phyloP scores from a whole-genome alignment of 2,113 vertebrate genomes.

The Pandion haliaetus region DNA sequence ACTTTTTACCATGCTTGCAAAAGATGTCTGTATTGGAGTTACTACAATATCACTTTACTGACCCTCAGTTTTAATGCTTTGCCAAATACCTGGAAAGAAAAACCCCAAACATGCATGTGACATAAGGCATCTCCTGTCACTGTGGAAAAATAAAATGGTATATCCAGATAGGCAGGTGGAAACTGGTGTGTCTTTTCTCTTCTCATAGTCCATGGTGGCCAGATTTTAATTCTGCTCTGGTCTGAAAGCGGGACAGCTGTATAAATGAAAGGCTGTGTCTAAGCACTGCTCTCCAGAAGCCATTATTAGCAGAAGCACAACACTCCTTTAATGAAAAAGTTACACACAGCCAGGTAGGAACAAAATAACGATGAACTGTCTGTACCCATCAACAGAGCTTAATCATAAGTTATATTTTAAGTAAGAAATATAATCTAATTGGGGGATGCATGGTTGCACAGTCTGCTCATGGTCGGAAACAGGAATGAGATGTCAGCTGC shows the following conservation, averaged over 20 bases:
- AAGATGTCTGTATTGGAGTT: background rate
- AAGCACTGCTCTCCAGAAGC: background rate
- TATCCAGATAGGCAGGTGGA: background rate
- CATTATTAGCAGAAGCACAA: background rate
- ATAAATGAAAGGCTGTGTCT: background rate
- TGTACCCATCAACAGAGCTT: background rate
- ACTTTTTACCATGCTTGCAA: background rate
- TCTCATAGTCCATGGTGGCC: background rate
- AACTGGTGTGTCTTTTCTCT: background rate
- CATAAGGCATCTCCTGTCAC: background rate
- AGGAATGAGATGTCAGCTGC: background rate
- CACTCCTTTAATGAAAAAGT: background rate
- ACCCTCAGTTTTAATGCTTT: background rate
- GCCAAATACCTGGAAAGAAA: background rate
- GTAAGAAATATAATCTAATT: background rate
- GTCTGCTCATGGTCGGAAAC: background rate
- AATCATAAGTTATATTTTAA: background rate
- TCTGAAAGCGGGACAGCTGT: background rate
- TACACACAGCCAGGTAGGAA: background rate
- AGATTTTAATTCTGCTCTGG: background rate
- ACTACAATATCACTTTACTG: background rate
- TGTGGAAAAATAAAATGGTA: background rate
- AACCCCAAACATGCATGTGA: background rate
- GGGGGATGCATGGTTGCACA: background rate
- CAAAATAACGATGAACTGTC: rapidly evolving